phyloP scores from a whole-genome alignment of 2,888 invertebrate genomes.

The Caenorhabditis sp. region DNA sequence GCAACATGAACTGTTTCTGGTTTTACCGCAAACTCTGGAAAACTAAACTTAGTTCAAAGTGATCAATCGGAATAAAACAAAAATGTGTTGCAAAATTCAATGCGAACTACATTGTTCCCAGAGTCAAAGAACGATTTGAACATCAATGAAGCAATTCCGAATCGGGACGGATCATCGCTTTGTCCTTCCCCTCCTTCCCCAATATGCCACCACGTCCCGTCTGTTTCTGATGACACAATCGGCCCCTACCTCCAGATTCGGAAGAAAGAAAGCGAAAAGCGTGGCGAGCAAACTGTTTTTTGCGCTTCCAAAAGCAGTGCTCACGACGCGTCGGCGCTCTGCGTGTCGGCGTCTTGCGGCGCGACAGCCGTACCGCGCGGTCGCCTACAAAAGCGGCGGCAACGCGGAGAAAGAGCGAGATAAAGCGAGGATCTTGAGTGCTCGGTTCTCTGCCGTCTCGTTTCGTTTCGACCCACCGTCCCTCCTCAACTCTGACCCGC shows the following conservation, averaged over 20 bases:
- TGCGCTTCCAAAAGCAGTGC: conserved; percentile 61
- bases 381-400: conserved; percentile 52
- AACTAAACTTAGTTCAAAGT: too few species aligned
- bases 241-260: neutral
- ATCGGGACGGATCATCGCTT: conserved; percentile 10
- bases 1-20: too few species aligned
- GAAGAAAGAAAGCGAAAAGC: conserved; percentile 21
- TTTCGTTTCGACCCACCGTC: conserved; percentile 28
- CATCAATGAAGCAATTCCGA: conserved; percentile 2
- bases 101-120: conserved; percentile 4
- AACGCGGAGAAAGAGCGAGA: conserved; percentile 44
- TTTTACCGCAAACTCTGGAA: too few species aligned
- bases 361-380: conserved; percentile 25
- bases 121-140: conserved; percentile 5
- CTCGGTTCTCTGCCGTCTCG: conserved; percentile 36
- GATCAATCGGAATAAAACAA: neutral
- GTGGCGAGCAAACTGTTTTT: conserved; percentile 46
- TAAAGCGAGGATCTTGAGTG: conserved; percentile 63
- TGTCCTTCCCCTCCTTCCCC: conserved; percentile 19
- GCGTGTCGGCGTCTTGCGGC: conserved; percentile 45
- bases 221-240: conserved; percentile 38
- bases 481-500: conserved; percentile 23
- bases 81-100: neutral
- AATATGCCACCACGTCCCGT: conserved; percentile 44
- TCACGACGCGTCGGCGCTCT: conserved; percentile 38